Evolutionary conservation across 2,113 vertebrate species (phyloP).

Genomic region (Stercorarius parasiticus): DNA sequence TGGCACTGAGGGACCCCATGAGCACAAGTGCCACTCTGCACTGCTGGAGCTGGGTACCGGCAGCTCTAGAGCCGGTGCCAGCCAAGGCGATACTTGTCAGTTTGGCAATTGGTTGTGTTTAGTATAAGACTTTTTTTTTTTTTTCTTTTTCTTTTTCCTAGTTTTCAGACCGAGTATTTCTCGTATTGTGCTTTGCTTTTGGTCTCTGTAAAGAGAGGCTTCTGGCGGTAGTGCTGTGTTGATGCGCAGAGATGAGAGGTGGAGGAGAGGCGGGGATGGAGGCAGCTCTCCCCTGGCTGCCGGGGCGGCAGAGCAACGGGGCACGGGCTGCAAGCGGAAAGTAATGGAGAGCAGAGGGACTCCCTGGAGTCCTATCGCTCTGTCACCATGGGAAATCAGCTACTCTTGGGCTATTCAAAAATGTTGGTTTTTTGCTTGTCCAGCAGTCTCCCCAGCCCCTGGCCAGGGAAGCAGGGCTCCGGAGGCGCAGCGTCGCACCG

Average conservation of each 20-base stretch:
- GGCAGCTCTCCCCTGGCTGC: neutral
- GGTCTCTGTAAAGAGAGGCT: neutral
- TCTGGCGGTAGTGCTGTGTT: neutral
- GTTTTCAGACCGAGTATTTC: neutral
- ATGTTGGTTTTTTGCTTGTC: neutral
- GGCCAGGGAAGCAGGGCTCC: neutral
- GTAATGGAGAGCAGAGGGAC: neutral
- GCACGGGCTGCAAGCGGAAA: neutral
- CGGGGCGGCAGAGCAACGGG: accelerated
- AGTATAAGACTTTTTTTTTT: neutral
- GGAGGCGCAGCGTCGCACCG: accelerated
- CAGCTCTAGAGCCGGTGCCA: neutral
- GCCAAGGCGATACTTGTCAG: neutral
- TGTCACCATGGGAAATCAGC: neutral
- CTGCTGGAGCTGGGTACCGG: neutral
- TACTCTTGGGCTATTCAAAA: neutral
- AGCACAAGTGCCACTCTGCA: neutral
- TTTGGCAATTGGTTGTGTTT: neutral
- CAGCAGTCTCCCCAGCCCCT: neutral
- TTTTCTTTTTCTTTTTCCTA: neutral
- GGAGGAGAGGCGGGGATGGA: neutral
- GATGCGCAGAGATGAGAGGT: neutral
- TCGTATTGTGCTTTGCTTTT: neutral
- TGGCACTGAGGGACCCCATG: neutral
- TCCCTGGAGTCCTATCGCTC: neutral